Conservation (phyloP, 2,113 vertebrate species). For the Perca flavescens region DNA sequence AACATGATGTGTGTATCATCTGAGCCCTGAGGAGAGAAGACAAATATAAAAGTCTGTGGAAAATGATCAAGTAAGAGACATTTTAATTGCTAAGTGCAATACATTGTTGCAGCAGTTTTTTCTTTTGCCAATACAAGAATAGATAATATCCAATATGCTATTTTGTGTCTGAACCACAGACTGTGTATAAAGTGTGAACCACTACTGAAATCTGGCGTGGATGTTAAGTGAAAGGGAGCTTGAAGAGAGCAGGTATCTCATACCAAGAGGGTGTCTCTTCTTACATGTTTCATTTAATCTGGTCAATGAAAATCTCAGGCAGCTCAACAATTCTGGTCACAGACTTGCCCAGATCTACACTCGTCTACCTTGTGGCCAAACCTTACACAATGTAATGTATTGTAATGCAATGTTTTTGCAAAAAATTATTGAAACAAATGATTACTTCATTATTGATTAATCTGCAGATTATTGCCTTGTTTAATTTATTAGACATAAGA, state of each 20-base stretch:
- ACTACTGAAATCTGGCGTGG: background rate
- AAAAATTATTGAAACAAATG: background rate
- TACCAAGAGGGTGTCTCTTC: background rate
- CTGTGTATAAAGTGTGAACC: background rate
- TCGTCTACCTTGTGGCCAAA: background rate
- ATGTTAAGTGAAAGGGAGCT: constrained; percentile 8
- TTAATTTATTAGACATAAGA: background rate
- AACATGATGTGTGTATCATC: constrained; percentile 84
- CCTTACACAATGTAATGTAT: background rate
- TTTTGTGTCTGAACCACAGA: background rate
- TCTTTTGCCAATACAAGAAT: background rate
- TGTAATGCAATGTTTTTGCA: background rate
- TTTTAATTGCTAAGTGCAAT: background rate
- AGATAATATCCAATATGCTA: background rate
- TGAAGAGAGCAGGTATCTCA: background rate
- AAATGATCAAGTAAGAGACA: background rate
- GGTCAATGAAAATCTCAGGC: background rate
- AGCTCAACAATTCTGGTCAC: constrained; percentile 2
- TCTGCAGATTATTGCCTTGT: background rate
- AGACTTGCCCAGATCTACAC: background rate
- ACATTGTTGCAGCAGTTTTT: background rate
- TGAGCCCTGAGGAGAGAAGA: constrained; percentile 75
- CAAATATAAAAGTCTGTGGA: background rate
- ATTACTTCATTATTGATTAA: background rate
- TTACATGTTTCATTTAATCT: constrained; percentile 3